Conservation (phyloP, 2,888 invertebrate genomes). For the Sphecodes monilicornis region DNA sequence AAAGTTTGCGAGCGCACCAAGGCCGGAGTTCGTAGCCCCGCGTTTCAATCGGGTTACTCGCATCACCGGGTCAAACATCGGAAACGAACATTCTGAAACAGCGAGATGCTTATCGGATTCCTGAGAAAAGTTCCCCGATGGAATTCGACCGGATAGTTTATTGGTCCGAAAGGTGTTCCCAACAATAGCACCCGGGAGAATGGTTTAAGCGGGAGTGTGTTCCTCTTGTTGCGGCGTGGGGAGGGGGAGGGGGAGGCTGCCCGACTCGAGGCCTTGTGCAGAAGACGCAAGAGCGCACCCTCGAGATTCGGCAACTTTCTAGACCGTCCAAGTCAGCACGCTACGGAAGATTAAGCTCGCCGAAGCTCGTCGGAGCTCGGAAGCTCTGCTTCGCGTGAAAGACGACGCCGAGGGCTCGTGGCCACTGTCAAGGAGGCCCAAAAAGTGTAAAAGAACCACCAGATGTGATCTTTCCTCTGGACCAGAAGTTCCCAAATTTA, state of each 20-base stretch:
- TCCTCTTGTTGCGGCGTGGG: slow-evolving; percentile 69
- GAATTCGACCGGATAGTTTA: slow-evolving; percentile 70
- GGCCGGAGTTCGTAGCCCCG: not conserved
- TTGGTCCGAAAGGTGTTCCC: slow-evolving; percentile 66
- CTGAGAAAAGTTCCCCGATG: slow-evolving; percentile 48
- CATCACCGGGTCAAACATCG: slow-evolving; percentile 7
- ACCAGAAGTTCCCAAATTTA: not conserved
- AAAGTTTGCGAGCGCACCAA: not conserved
- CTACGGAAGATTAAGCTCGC: slow-evolving; percentile 76
- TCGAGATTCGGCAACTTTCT: slow-evolving; percentile 70
- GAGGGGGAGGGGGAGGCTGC: slow-evolving; percentile 25
- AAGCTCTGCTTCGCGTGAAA: slow-evolving; percentile 33
- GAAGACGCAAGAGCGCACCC: slow-evolving; percentile 69
- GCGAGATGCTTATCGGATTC: slow-evolving; percentile 23
- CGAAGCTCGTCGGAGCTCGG: slow-evolving; percentile 46
- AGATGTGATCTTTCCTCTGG: not conserved
- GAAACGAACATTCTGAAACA: slow-evolving; percentile 21
- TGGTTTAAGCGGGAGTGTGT: slow-evolving; percentile 50
- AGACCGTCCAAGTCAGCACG: slow-evolving; percentile 76
- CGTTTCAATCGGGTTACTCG: slow-evolving; percentile 31
- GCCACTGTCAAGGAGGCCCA: not conserved
- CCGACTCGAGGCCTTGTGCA: slow-evolving; percentile 38
- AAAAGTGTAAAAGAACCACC: not conserved
- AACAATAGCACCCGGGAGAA: slow-evolving; percentile 72
- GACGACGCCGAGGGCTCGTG: slow-evolving; percentile 3